phyloP scores from a whole-genome alignment of 2,888 invertebrate species.

The Sturmia bella region DNA sequence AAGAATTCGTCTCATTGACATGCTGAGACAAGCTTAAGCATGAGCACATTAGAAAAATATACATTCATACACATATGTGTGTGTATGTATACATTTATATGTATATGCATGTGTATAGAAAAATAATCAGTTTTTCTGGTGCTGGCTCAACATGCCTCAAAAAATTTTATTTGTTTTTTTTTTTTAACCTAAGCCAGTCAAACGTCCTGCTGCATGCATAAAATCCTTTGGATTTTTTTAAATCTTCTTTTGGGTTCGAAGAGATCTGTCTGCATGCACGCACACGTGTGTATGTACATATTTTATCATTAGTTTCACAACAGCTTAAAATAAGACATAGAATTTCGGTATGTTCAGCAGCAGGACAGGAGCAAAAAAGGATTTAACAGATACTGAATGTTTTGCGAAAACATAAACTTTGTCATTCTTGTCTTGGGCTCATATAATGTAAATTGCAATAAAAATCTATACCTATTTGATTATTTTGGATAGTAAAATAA shows the following conservation, averaged over 20 bases:
- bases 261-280: too few relatives aligned
- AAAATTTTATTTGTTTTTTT: not conserved
- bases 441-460: too few relatives aligned
- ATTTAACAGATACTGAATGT: not conserved
- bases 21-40: constrained; percentile 51
- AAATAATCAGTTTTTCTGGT: too few relatives aligned
- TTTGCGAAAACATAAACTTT: too few relatives aligned
- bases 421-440: too few relatives aligned
- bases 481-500: too few relatives aligned
- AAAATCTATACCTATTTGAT: too few relatives aligned
- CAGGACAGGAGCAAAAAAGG: constrained; percentile 10
- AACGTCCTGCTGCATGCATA: not conserved
- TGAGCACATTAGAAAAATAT: constrained; percentile 15
- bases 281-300: too few relatives aligned
- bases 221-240: constrained; percentile 40
- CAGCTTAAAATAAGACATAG: constrained; percentile 9
- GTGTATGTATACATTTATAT: too few relatives aligned
- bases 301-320: constrained; percentile 46
- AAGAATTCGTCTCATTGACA: constrained; percentile 54
- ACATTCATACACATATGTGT: constrained; percentile 26
- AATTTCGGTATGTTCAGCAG: constrained; percentile 43
- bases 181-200: constrained; percentile 34
- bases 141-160: constrained; percentile 60
- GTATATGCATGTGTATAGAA: too few relatives aligned
- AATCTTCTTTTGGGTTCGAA: not conserved